Conservation (phyloP, 2,113 vertebrate genomes). For the Lamprotornis superbus region DNA sequence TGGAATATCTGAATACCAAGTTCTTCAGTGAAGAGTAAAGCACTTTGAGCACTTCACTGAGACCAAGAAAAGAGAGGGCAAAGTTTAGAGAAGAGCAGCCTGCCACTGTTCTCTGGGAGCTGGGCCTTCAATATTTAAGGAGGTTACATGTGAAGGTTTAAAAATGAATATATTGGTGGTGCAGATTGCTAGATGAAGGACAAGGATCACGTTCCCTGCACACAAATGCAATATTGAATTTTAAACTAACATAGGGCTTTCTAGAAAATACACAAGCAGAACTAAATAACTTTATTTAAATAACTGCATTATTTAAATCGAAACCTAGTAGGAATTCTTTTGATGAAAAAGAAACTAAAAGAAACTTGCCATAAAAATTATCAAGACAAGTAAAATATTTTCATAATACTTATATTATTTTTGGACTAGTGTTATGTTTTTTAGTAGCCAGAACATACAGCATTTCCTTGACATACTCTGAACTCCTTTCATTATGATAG, state of each 20-base stretch:
- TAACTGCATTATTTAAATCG: background rate
- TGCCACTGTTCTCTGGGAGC: background rate
- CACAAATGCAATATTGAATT: background rate
- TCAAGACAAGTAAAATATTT: background rate
- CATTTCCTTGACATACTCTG: background rate
- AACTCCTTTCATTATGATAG: background rate
- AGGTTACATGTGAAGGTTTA: background rate
- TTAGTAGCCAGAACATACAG: background rate
- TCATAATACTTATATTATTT: background rate
- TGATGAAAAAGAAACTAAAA: background rate
- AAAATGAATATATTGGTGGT: background rate
- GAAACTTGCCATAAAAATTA: background rate
- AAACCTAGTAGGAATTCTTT: background rate
- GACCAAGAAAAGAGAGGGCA: background rate
- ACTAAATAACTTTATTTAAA: background rate
- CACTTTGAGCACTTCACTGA: background rate
- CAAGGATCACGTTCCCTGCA: background rate
- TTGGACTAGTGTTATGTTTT: background rate
- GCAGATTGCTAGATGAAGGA: background rate
- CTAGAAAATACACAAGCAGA: background rate
- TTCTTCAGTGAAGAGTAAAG: background rate
- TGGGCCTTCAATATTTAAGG: background rate
- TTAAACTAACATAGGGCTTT: background rate
- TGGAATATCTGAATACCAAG: background rate
- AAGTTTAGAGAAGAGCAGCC: background rate